Base-by-base conservation (phyloP, 2,113 vertebrate species). In the Micronycteris hirsuta region DNA sequence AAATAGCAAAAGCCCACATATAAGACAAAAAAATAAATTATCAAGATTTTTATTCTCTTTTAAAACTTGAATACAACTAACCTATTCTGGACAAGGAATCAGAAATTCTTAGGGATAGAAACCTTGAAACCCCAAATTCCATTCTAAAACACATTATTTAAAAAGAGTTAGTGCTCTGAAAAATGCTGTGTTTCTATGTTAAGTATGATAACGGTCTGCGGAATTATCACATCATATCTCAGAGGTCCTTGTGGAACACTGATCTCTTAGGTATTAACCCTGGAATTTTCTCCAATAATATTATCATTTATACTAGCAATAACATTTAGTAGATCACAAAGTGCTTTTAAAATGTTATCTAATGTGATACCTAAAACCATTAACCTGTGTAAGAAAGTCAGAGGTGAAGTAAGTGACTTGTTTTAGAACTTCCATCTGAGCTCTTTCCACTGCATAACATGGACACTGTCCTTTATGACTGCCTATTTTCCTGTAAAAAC, bases 61-160 rank as follows among this genome's bases (percentile, higher is more conserved):
- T 24, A 80, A 49, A 90, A 67, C 43, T 49, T 81, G 11, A 84
- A 31, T n/a, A 41, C 22, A 77, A 45, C 28, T 15, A 7, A 77
- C 10, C 15, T 81, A 63, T 93, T 89, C 93, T 38, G 52, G 65
- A 22, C 80, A 82, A 19, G 38, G 26, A 90, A 2, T 76, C 94
- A 76, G 43, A 92, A 94, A 95, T 78, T 91, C 24, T 38, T 92
- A 83, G 82, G 80, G 94, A 86, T 33, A 90, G 77, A 97, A 88
- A 97, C 89, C 31, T 58, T 33, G 91, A 95, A 94, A 93, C 52
- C 13, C 7, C 70, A 61, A 47, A 88, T 89, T 95, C 94, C 5
- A 0, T 63, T 80, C 41, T 97, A 74, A 96, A 97, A 89, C 84
- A 83, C 56, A n/a, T 33, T 47, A 87, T 91, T 63, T 41, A 73